Conservation (phyloP, 2,888 invertebrate genomes). For the Drosophila anomalipes region DNA sequence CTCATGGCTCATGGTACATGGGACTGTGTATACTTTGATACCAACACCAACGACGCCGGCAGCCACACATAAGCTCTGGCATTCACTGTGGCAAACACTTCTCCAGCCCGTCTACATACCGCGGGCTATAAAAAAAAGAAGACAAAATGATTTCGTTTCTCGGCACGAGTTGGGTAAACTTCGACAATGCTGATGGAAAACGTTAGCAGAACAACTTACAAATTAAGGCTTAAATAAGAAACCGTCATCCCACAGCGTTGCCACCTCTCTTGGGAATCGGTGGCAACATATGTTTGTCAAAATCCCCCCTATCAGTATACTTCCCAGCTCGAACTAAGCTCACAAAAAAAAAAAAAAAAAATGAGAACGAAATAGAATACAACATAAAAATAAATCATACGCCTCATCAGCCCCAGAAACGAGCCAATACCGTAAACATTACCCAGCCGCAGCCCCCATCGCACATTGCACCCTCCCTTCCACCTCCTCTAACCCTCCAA, state of each 20-base stretch:
- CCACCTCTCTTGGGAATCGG: constrained; percentile 49
- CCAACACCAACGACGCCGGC: constrained; percentile 34
- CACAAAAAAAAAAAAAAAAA: neutral
- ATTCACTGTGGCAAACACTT: constrained; percentile 50
- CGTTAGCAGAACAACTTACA: constrained; percentile 65
- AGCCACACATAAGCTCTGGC: constrained; percentile 52
- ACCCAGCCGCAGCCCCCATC: constrained; percentile 38
- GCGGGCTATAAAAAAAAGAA: constrained; percentile 14
- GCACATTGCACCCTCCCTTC: neutral
- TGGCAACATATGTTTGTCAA: constrained; percentile 59
- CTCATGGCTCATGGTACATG: constrained; percentile 18
- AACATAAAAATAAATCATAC: constrained; percentile 79
- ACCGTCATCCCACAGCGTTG: constrained; percentile 32
- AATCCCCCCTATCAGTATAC: constrained; percentile 50
- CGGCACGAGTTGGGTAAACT: constrained; percentile 61
- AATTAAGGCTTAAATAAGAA: constrained; percentile 70
- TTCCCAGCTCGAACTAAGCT: constrained; percentile 25
- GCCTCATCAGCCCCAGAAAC: constrained; percentile 75
- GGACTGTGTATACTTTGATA: constrained; percentile 36
- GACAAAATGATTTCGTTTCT: constrained; percentile 60
- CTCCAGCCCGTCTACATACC: neutral
- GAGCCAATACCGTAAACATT: constrained; percentile 74
- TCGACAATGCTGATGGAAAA: constrained; percentile 61
- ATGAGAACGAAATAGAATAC: constrained; percentile 52
- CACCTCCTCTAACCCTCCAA: neutral